A percentile compares a stretch with the other conserved stretches of the same genome.
These are phyloP conservation scores for Melanotaenia maccullochi DNA, from an alignment of 2,797 vertebrate genomes.

Conservation along the genomic window DNA sequence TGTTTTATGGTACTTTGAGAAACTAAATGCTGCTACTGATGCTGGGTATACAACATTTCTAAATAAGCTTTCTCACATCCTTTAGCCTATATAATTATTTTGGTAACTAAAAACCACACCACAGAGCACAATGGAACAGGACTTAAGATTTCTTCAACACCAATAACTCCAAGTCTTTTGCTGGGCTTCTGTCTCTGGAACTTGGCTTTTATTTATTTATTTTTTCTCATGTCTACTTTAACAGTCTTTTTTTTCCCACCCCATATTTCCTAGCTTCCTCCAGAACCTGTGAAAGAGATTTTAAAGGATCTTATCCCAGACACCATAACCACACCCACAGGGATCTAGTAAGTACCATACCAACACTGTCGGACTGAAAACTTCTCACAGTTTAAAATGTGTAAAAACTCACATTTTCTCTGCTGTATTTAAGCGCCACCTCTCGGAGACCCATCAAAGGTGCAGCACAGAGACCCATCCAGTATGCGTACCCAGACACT, in stretches of 20 bases:
- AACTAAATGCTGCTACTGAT: neutral
- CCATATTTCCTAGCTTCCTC: constrained; percentile 16
- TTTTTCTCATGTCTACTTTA: neutral
- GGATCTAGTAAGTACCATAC: constrained; percentile 77
- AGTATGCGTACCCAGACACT: constrained; percentile 66
- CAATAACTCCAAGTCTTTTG: neutral
- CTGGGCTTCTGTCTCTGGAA: constrained; percentile 10
- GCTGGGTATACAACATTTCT: neutral
- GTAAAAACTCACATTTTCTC: no score
- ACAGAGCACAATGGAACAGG: neutral
- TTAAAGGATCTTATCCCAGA: constrained; percentile 71
- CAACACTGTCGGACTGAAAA: neutral
- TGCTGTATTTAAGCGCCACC: constrained; percentile 71
- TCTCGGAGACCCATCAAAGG: constrained; percentile 82
- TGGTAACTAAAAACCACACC: neutral
- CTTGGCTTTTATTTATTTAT: constrained; percentile 1
- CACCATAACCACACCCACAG: constrained; percentile 58
- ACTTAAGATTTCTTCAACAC: neutral
- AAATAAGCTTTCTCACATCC: neutral
- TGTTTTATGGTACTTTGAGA: neutral
- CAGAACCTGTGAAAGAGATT: constrained; percentile 57
- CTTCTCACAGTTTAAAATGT: neutral
- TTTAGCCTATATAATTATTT: neutral
- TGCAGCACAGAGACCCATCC: constrained; percentile 75
- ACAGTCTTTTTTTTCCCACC: neutral